These are phyloP conservation scores for Onychostoma macrolepis DNA, from an alignment of 2,113 vertebrate species.

Conservation along the genomic window DNA sequence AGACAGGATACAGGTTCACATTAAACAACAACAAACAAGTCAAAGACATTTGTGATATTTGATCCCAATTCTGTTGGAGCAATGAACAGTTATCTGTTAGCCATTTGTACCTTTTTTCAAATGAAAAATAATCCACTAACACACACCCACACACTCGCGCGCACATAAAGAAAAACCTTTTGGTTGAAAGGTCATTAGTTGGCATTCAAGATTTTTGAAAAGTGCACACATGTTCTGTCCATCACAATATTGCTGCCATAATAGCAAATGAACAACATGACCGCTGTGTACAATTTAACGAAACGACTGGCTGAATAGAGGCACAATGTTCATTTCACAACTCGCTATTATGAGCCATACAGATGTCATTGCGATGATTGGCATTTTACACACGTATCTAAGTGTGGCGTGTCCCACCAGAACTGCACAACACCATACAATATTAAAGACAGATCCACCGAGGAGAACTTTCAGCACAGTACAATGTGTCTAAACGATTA, in stretches of 20 bases:
- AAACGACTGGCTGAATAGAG: conserved; percentile 62
- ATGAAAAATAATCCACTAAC: not conserved
- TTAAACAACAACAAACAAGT: conserved; percentile 60
- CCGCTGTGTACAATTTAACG: conserved; percentile 69
- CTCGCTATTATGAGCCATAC: conserved; percentile 38
- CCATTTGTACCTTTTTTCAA: conserved; percentile 25
- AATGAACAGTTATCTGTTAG: conserved; percentile 47
- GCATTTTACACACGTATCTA: conserved; percentile 43
- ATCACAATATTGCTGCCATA: conserved; percentile 57
- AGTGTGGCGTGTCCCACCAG: conserved; percentile 30
- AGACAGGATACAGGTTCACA: conserved; percentile 49
- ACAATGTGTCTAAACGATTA: conserved; percentile 48
- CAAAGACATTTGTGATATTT: conserved; percentile 52
- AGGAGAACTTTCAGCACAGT: conserved; percentile 56
- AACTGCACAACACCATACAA: conserved; percentile 70
- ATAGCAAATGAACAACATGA: conserved; percentile 72
- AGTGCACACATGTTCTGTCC: conserved; percentile 74
- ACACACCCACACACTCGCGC: not conserved
- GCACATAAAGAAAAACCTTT: conserved; percentile 36
- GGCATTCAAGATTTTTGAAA: conserved; percentile 70
- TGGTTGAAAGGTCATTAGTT: conserved; percentile 61
- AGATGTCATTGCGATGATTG: conserved; percentile 43
- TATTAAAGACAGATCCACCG: conserved; percentile 69
- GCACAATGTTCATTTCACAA: conserved; percentile 53
- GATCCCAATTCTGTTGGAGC: conserved; percentile 40